Percentiles rank a stretch among this genome's conserved stretches.
These are phyloP conservation scores for Megalopta genalis DNA, from an alignment of 1,140 invertebrate species.

Conservation along the genomic window DNA sequence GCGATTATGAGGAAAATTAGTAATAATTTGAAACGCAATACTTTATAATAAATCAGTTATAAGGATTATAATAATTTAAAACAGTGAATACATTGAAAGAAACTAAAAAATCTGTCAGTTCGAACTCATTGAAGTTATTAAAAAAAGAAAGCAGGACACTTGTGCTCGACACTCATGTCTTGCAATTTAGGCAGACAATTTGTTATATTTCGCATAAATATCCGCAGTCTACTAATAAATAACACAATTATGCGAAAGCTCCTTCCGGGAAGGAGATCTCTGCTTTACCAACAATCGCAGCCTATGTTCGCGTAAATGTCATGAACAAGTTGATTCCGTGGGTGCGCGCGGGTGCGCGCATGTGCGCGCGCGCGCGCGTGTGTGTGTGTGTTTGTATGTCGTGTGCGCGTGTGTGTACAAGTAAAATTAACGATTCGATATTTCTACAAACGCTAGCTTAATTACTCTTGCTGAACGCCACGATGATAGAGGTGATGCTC, in stretches of 20 bases:
- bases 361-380: neutral
- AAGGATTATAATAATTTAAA: no score
- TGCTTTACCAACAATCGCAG: conserved; percentile 10
- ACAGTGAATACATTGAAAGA: no score
- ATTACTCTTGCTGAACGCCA: conserved; percentile 63
- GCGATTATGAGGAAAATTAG: no score
- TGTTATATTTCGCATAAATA: no score
- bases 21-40: no score
- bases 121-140: no score
- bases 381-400: no score
- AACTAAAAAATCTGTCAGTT: no score
- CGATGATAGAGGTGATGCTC: conserved; percentile 84
- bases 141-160: no score
- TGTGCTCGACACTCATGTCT: no score
- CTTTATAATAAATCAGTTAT: no score
- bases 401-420: conserved; percentile 10
- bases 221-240: neutral
- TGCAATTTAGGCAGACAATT: no score
- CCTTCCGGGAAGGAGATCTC: neutral
- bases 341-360: neutral
- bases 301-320: conserved; percentile 41
- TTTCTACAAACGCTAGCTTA: conserved; percentile 21
- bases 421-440: conserved; percentile 22
- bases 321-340: conserved; percentile 4
- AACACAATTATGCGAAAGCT: neutral